Base-by-base conservation (phyloP, 2,888 invertebrate species). In the Pasiphila rectangulata region DNA sequence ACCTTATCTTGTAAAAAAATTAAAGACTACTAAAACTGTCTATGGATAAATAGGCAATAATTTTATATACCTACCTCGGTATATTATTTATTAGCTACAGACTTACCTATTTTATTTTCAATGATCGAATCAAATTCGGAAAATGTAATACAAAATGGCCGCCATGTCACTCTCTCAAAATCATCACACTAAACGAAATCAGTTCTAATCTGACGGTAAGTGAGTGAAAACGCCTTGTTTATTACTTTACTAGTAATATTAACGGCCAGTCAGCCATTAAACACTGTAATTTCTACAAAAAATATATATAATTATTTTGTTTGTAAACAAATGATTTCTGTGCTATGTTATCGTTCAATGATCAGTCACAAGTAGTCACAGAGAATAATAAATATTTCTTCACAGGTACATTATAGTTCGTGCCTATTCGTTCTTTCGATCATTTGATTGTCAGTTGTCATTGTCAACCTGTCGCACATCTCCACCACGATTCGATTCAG, bases 131-230 rank as follows among this genome's bases (percentile, higher is more conserved):
- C 15, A 10, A 43, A 27, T 17, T 17, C 9, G n/a, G 35, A 39
- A 29, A 39, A 20, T 40, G 21, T 32, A 24, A 35, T 24, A 44
- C 44, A 49, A 49, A 49, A 49, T 49, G 49, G 49, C 49, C 44
- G 25, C 4, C 39, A 27, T 36, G 44, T 16, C 49, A 48, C 38
- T 16, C 43, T 38, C 34, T 34, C 21, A 38, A 27, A 35, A 35
- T 27, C 19, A 21, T 34, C 30, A 37, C 20, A 25, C 9, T 6
- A 9, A 10, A 27, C 12, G 9, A 16, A 29, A 48, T 48, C 48
- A n/a, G 15, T 23, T 29, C 0, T 10, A 43, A 48, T 48, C 48
- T 2, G 10, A 39, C 9, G 7, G 4, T 10, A 35, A n/a, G 9
- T 17, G 2, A 16, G 5, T 32, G 16, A 17, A 7, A 32, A 32